Percentiles rank a stretch among this genome's conserved stretches.
phyloP scores from a whole-genome alignment of 1,140 invertebrate genomes.

The Ceratina australensis region DNA sequence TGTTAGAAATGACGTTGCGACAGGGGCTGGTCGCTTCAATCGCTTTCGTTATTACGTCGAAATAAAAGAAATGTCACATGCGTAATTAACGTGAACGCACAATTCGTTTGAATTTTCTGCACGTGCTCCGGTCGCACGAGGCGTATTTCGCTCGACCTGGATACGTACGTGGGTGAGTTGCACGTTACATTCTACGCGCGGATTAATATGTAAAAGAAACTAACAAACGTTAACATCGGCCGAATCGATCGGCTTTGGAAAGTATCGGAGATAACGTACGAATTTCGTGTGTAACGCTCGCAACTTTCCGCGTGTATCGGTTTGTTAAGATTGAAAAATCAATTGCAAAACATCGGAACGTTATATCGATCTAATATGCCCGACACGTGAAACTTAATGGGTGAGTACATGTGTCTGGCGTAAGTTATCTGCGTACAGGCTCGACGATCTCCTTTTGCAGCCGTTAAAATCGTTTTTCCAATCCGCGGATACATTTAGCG shows the following conservation, averaged over 20 bases:
- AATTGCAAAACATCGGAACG: background rate
- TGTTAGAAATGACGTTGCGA: constrained; percentile 39
- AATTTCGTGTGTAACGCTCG: constrained; percentile 21
- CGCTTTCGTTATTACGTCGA: background rate
- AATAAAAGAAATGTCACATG: background rate
- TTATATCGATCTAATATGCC: background rate
- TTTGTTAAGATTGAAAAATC: background rate
- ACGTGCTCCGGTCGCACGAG: background rate
- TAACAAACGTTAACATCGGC: background rate
- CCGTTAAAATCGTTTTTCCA: background rate
- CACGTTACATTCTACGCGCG: background rate
- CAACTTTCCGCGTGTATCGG: background rate
- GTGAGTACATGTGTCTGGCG: background rate
- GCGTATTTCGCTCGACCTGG: constrained; percentile 8
- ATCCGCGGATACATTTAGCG: no score
- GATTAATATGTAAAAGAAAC: background rate
- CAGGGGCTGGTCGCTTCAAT: background rate
- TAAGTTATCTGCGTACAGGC: background rate
- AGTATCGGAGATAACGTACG: constrained; percentile 7
- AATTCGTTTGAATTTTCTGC: background rate
- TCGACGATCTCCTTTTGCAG: background rate
- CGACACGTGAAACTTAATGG: background rate
- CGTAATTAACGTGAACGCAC: constrained; percentile 19
- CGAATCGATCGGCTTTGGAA: constrained; percentile 11
- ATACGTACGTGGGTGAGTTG: constrained; percentile 3